phyloP scores from a whole-genome alignment of 2,888 invertebrate genomes.

The Tanaodytes sp. region DNA sequence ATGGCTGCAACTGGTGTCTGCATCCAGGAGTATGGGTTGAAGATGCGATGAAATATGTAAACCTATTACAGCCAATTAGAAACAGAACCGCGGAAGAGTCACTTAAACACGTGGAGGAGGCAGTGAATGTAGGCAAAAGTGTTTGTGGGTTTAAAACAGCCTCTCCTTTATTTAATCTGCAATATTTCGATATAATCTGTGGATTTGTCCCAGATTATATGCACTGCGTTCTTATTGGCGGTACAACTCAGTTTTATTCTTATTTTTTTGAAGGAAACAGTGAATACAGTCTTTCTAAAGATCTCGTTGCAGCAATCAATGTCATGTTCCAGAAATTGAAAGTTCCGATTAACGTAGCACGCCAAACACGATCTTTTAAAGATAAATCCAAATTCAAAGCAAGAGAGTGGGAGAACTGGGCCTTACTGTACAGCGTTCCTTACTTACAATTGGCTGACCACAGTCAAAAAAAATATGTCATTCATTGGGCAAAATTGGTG shows the following conservation, averaged over 20 bases:
- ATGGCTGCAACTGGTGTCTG: conserved; percentile 7
- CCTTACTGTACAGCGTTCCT: conserved; percentile 1
- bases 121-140: background rate
- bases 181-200: conserved; percentile 33
- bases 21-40: background rate
- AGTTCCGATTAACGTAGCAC: conserved; percentile 6
- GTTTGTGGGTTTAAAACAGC: conserved; percentile 26
- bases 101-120: conserved; percentile 1
- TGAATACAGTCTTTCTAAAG: background rate
- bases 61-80: background rate
- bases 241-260: conserved; percentile 26
- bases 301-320: conserved; percentile 1
- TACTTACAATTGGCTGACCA: background rate
- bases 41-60: conserved; percentile 1
- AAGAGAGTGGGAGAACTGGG: background rate
- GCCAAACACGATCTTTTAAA: background rate
- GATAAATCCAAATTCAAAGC: conserved; percentile 4
- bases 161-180: conserved; percentile 21
- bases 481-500: conserved; percentile 49
- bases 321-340: conserved; percentile 9
- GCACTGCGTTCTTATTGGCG: conserved; percentile 40
- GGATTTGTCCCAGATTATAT: conserved; percentile 40
- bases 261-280: conserved; percentile 1
- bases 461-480: background rate
- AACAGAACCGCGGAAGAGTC: background rate